phyloP scores from a whole-genome alignment of 2,797 vertebrate genomes.

The Alectoris magna region DNA sequence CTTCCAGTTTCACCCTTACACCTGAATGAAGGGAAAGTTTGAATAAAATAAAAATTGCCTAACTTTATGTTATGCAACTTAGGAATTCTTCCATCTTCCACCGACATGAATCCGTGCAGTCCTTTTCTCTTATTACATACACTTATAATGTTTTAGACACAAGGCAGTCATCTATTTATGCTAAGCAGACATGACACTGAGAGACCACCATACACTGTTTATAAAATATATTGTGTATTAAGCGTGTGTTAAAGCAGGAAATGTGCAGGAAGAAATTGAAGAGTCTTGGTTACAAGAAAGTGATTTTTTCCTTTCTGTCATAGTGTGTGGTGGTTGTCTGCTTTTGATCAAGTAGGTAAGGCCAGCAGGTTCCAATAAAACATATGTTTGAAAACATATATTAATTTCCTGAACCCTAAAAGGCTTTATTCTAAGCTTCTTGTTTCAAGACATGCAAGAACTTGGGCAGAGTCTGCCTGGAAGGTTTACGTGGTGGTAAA shows the following conservation, averaged over 20 bases:
- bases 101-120: not conserved
- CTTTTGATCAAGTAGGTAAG: not conserved
- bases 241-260: not conserved
- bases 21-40: not conserved
- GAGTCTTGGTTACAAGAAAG: not conserved
- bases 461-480: not conserved
- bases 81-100: not conserved
- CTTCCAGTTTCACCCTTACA: not conserved
- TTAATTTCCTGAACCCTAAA: not conserved
- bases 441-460: not conserved
- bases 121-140: not conserved
- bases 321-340: not conserved
- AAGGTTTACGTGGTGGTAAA: not conserved
- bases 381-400: not conserved
- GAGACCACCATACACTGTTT: constrained; percentile 13
- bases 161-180: not conserved
- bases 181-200: not conserved
- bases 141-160: not conserved
- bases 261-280: not conserved
- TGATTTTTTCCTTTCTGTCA: not conserved
- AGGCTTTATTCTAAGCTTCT: not conserved
- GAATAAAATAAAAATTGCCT: not conserved
- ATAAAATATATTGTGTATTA: not conserved
- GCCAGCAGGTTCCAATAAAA: not conserved
- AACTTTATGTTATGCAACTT: not conserved